These are phyloP conservation scores for Sinopyrophorus schimmeli DNA, from an alignment of 2,888 invertebrate species.

Conservation along the genomic window DNA sequence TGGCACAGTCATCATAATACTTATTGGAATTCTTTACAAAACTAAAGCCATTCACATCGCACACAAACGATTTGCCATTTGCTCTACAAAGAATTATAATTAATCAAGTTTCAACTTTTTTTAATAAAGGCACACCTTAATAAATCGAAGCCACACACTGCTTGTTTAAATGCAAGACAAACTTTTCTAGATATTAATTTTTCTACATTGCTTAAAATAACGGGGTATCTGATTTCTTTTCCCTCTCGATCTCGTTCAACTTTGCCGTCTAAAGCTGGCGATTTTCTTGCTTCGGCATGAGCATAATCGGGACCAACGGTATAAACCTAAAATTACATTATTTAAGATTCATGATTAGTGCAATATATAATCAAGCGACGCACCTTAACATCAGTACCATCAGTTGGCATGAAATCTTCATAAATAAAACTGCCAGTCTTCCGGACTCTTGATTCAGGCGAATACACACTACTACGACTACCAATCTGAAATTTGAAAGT, in stretches of 20 bases:
- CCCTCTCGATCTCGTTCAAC: constrained; percentile 98
- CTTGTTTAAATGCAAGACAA: constrained; percentile 95
- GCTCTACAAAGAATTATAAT: constrained; percentile 65
- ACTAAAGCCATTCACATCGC: constrained; percentile 99
- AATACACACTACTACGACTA: constrained; percentile 97
- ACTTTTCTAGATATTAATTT: constrained; percentile 98
- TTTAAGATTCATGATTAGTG: constrained; percentile 1
- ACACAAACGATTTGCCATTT: constrained; percentile 98
- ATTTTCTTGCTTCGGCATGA: constrained; percentile 98
- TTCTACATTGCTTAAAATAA: constrained; percentile 95
- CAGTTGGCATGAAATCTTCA: constrained; percentile 99
- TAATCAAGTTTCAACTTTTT: background rate
- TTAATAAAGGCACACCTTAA: constrained; percentile 67
- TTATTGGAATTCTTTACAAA: constrained; percentile 99
- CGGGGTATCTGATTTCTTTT: constrained; percentile 97
- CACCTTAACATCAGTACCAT: constrained; percentile 69
- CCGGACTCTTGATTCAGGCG: constrained; percentile 92
- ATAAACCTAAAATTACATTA: constrained; percentile 71
- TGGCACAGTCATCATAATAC: constrained; percentile 99
- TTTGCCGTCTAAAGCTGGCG: constrained; percentile 97
- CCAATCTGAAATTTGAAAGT: constrained; percentile 73
- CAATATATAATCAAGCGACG: constrained; percentile 13
- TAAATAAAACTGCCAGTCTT: constrained; percentile 99
- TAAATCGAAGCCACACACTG: constrained; percentile 98
- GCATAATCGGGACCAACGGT: constrained; percentile 99